Conservation (phyloP, 2,113 vertebrate genomes). For the Hipposideros armiger region DNA sequence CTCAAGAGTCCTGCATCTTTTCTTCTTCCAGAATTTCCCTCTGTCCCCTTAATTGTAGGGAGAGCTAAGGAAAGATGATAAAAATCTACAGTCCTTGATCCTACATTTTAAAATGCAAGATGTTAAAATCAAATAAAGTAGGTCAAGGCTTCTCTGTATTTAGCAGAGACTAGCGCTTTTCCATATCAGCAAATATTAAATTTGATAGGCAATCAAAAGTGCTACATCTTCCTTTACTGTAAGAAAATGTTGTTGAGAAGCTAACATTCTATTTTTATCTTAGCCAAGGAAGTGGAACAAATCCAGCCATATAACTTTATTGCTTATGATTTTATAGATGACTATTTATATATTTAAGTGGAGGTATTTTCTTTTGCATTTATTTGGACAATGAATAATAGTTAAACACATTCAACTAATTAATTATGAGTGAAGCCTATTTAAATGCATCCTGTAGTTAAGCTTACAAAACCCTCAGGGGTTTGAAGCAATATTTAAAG, state of each 20-base stretch:
- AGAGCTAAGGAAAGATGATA: constrained; percentile 70
- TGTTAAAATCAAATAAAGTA: constrained; percentile 81
- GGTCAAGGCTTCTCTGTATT: constrained; percentile 69
- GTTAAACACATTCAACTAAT: constrained; percentile 72
- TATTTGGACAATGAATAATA: constrained; percentile 71
- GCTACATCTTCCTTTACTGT: constrained; percentile 65
- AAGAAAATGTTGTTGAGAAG: constrained; percentile 70
- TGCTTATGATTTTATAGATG: constrained; percentile 59
- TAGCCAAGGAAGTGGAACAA: constrained; percentile 49
- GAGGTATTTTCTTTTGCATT: constrained; percentile 66
- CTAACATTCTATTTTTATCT: constrained; percentile 69
- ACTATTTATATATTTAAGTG: constrained; percentile 11
- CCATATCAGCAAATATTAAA: constrained; percentile 78
- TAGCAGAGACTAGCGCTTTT: constrained; percentile 64
- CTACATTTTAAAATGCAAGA: constrained; percentile 78
- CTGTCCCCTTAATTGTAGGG: constrained; percentile 61
- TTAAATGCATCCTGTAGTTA: constrained; percentile 61
- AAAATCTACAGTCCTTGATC: constrained; percentile 74
- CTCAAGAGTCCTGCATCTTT: constrained; percentile 63
- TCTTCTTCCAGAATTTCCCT: constrained; percentile 38
- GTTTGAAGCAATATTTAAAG: constrained; percentile 73
- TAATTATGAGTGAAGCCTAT: constrained; percentile 75
- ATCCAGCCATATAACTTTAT: constrained; percentile 43
- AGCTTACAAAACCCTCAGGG: constrained; percentile 55
- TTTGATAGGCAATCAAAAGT: constrained; percentile 77